phyloP scores from a whole-genome alignment of 2,888 invertebrate genomes.

The Ophioninae sp. region DNA sequence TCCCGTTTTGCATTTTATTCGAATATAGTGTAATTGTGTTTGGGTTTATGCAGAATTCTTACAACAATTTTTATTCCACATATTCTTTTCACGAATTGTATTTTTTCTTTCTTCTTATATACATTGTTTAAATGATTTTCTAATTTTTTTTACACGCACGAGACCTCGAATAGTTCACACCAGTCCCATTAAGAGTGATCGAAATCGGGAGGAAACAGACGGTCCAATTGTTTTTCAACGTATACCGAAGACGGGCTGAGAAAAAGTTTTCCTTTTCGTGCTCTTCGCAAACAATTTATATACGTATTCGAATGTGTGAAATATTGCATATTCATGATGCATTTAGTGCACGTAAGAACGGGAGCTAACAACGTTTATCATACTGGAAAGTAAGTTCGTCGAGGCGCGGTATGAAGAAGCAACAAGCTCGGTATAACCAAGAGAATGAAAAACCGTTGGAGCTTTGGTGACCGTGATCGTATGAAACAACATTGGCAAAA shows the following conservation, averaged over 20 bases:
- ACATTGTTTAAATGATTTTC: background rate
- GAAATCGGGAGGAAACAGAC: background rate
- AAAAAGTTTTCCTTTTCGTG: background rate
- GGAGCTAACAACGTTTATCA: background rate
- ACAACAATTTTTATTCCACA: background rate
- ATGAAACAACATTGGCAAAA: background rate
- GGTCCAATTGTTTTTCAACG: background rate
- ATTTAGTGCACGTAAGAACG: background rate
- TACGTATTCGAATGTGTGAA: constrained; percentile 3
- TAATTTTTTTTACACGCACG: background rate
- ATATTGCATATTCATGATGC: background rate
- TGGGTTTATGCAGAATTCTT: too few relatives aligned
- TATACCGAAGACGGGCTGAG: background rate
- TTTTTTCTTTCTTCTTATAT: background rate
- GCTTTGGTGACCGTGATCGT: background rate
- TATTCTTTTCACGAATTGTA: background rate
- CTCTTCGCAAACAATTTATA: background rate
- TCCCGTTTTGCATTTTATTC: too few relatives aligned
- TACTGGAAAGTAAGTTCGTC: constrained; percentile 10
- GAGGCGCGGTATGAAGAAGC: background rate
- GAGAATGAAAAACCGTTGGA: background rate
- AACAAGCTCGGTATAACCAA: background rate
- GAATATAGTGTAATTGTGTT: too few relatives aligned
- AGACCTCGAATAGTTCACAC: background rate
- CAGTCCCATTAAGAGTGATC: background rate